Evolutionary conservation across 2,113 vertebrate genomes (phyloP).

Genomic region (Eira barbara): DNA sequence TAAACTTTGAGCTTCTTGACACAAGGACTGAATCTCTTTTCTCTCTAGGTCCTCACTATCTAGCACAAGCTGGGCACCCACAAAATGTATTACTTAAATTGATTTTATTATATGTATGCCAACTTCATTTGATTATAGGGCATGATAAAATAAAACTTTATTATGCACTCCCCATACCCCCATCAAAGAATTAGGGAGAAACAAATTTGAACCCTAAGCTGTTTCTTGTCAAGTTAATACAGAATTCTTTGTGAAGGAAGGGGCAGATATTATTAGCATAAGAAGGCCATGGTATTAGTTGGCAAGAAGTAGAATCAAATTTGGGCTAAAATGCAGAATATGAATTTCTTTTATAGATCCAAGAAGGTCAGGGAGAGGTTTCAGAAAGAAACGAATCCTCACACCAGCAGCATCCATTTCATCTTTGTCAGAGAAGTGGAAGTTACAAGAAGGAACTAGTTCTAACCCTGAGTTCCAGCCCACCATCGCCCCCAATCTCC

Average conservation of each 20-base stretch:
- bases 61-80: not conserved
- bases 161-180: not conserved
- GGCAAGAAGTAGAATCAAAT: constrained; percentile 47
- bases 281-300: constrained; percentile 34
- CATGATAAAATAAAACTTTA: constrained; percentile 51
- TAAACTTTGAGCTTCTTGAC: constrained; percentile 31
- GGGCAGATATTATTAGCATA: constrained; percentile 17
- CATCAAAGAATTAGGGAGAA: constrained; percentile 43
- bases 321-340: constrained; percentile 36
- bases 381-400: constrained; percentile 32
- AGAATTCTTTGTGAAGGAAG: constrained; percentile 45
- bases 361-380: not conserved
- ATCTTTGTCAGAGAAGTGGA: not conserved
- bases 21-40: not conserved
- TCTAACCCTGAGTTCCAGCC: not conserved
- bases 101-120: constrained; percentile 16
- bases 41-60: constrained; percentile 7
- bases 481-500: not conserved
- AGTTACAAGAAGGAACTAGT: not conserved
- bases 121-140: constrained; percentile 50
- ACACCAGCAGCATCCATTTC: not conserved
- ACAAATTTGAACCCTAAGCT: not conserved
- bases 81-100: constrained; percentile 18
- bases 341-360: constrained; percentile 29
- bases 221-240: constrained; percentile 49